A percentile compares a stretch with the other conserved stretches of the same genome.
Evolutionary conservation across 2,797 vertebrate species (phyloP).

Genomic region (Sebastes oblongus): DNA sequence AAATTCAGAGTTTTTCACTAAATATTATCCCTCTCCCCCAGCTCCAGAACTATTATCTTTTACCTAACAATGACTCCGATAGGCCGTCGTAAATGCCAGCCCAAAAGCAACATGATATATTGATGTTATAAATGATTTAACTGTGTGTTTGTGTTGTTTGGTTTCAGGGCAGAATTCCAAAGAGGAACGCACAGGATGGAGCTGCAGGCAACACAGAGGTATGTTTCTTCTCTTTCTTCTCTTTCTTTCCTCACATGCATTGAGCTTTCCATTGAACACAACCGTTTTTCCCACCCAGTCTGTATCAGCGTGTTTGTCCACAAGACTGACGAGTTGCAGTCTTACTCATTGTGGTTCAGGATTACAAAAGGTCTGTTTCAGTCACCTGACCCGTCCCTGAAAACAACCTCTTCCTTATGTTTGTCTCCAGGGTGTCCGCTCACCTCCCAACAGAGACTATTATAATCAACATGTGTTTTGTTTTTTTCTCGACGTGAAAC

Average conservation of each 20-base stretch:
- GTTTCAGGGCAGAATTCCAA: slow-evolving; percentile 64
- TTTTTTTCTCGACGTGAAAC: slow-evolving; percentile 5
- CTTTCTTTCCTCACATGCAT: not conserved
- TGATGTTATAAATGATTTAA: not conserved
- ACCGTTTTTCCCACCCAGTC: not conserved
- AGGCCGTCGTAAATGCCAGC: not conserved
- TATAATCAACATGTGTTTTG: slow-evolving; percentile 9
- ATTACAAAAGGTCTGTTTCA: slow-evolving; percentile 29
- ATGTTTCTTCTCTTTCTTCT: not conserved
- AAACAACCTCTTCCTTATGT: slow-evolving; percentile 11
- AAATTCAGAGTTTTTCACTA: no score
- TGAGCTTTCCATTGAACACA: not conserved
- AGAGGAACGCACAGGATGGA: slow-evolving; percentile 27
- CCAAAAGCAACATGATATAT: not conserved
- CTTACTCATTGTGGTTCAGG: slow-evolving; percentile 11
- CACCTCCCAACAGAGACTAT: slow-evolving; percentile 25
- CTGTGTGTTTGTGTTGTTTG: slow-evolving; percentile 8
- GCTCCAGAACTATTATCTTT: no score
- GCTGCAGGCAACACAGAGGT: slow-evolving; percentile 48
- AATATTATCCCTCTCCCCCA: no score
- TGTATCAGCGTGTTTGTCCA: not conserved
- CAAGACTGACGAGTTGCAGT: not conserved
- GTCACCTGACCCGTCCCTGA: slow-evolving; percentile 24
- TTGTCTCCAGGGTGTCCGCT: slow-evolving; percentile 27
- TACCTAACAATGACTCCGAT: no score